phyloP scores from a whole-genome alignment of 2,888 invertebrate genomes.

The Peribatodes rhomboidaria region DNA sequence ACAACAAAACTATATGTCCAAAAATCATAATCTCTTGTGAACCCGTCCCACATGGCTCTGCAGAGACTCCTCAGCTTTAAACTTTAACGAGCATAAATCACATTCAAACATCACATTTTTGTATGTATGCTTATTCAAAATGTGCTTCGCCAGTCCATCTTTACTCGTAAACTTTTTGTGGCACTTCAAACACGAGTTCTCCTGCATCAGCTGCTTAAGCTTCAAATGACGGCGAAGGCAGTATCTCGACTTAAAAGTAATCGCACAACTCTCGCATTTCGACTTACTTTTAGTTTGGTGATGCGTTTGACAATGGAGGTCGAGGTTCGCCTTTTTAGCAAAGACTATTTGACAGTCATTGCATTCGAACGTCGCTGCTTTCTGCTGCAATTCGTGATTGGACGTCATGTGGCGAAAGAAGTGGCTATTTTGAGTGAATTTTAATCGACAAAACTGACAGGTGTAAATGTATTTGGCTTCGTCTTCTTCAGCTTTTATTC shows the following conservation, averaged over 20 bases:
- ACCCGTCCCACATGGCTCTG: conserved; percentile 71
- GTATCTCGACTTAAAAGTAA: conserved; percentile 79
- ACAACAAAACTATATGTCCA: conserved; percentile 18
- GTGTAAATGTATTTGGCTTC: conserved; percentile 74
- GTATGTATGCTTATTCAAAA: conserved; percentile 73
- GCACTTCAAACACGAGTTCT: conserved; percentile 77
- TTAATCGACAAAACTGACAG: conserved; percentile 77
- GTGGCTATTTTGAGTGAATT: conserved; percentile 79
- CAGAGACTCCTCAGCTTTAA: conserved; percentile 74
- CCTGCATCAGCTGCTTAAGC: conserved; percentile 72
- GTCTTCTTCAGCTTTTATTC: conserved; percentile 64
- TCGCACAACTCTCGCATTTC: conserved; percentile 74
- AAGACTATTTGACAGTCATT: conserved; percentile 79
- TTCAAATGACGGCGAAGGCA: conserved; percentile 77
- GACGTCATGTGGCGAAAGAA: conserved; percentile 81
- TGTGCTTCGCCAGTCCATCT: conserved; percentile 71
- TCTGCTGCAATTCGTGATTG: conserved; percentile 75
- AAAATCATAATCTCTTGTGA: conserved; percentile 77
- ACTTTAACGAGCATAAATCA: conserved; percentile 73
- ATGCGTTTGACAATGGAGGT: conserved; percentile 73
- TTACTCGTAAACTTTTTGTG: conserved; percentile 76
- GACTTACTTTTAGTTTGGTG: conserved; percentile 76
- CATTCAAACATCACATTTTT: conserved; percentile 76
- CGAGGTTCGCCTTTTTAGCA: conserved; percentile 70
- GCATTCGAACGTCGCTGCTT: conserved; percentile 73